These are phyloP conservation scores for Scatophagus argus DNA, from an alignment of 2,113 vertebrate species.

Conservation along the genomic window DNA sequence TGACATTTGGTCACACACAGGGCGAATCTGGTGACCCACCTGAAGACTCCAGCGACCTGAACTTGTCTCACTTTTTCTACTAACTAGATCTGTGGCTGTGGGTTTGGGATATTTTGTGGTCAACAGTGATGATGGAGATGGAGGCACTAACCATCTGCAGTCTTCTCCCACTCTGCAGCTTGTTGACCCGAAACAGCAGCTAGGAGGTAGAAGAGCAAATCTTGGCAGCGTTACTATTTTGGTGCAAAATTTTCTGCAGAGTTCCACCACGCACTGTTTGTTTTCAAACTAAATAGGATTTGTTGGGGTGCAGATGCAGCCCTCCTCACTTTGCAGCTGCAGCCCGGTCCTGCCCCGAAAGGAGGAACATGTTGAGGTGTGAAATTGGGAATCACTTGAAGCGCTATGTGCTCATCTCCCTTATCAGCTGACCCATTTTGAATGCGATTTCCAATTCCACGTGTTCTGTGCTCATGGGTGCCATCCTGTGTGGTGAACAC, in stretches of 20 bases:
- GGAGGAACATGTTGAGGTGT: conserved; percentile 64
- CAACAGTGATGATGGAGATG: neutral
- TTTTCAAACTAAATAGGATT: conserved; percentile 33
- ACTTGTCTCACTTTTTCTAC: no score
- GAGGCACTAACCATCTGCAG: conserved; percentile 17
- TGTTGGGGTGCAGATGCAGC: conserved; percentile 14
- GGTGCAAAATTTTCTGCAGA: neutral
- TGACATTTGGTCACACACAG: no score
- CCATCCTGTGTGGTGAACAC: conserved; percentile 51
- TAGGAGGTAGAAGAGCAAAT: neutral
- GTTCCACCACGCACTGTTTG: conserved; percentile 4
- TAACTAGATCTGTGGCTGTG: neutral
- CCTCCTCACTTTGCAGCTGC: conserved; percentile 19
- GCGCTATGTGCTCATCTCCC: conserved; percentile 60
- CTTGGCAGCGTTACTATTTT: neutral
- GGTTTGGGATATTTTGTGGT: conserved; percentile 1
- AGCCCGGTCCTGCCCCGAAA: conserved; percentile 3
- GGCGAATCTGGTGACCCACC: no score
- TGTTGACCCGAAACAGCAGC: conserved; percentile 5
- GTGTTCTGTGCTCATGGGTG: conserved; percentile 41
- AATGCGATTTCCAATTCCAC: conserved; percentile 73
- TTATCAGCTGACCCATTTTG: conserved; percentile 72
- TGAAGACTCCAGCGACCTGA: no score
- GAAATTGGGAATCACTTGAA: conserved; percentile 75
- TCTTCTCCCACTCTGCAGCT: conserved; percentile 6